A percentile compares a stretch with the other conserved stretches of the same genome.
These are phyloP conservation scores for Brachionus manjavacas DNA, from an alignment of 1,140 invertebrate species.

Conservation along the genomic window DNA sequence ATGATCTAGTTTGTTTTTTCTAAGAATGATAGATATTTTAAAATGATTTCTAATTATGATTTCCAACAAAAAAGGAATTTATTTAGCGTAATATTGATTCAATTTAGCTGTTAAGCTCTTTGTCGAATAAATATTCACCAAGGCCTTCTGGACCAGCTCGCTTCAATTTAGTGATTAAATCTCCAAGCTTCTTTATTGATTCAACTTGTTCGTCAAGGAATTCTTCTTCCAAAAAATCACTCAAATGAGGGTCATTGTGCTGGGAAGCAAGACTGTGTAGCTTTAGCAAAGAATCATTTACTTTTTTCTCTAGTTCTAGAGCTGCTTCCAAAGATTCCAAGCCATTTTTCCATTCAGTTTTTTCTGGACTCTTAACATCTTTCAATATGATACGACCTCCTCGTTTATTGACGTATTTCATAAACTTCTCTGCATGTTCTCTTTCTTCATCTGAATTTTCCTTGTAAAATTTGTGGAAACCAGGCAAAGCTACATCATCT, in stretches of 20 bases:
- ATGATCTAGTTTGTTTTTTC: no score
- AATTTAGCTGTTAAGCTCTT: not conserved
- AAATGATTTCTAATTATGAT: not conserved
- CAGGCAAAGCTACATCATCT: constrained; percentile 69
- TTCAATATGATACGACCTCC: constrained; percentile 59
- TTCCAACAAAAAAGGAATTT: not conserved
- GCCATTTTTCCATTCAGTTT: not conserved
- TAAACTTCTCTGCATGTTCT: constrained; percentile 69
- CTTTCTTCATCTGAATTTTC: constrained; percentile 67
- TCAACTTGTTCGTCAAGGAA: constrained; percentile 38
- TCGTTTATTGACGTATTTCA: constrained; percentile 75
- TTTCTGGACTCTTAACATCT: constrained; percentile 33
- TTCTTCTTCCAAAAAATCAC: constrained; percentile 14
- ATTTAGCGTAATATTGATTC: no score
- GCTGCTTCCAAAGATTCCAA: not conserved
- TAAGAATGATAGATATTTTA: no score
- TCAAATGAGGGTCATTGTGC: constrained; percentile 16
- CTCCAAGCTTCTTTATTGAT: constrained; percentile 21
- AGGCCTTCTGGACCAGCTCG: constrained; percentile 31
- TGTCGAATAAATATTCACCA: constrained; percentile 40
- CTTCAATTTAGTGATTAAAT: constrained; percentile 20
- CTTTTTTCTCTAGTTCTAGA: constrained; percentile 29
- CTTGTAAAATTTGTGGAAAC: constrained; percentile 69
- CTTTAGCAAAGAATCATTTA: constrained; percentile 18
- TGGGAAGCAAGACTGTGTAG: not conserved